phyloP scores from a whole-genome alignment of 2,888 invertebrate genomes.

The Electrophaes corylata region DNA sequence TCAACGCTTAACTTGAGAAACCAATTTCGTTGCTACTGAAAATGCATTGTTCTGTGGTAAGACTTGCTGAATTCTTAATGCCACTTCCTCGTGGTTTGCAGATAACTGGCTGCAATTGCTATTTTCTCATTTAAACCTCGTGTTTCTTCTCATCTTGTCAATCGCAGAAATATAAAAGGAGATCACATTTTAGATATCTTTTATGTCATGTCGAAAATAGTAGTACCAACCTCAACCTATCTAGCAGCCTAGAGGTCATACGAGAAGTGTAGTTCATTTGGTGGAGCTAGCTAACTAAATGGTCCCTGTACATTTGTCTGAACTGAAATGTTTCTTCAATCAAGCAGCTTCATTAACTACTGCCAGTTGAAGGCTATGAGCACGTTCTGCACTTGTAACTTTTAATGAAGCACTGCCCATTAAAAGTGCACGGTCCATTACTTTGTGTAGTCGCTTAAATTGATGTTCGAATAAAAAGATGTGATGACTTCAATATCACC shows the following conservation, averaged over 20 bases:
- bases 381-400: slow-evolving; percentile 43
- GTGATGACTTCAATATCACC: not conserved
- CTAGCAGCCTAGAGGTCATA: no score
- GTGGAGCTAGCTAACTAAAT: not conserved
- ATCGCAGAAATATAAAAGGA: not conserved
- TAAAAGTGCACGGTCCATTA: slow-evolving; percentile 42
- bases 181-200: no score
- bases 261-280: not conserved
- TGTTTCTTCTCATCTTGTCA: not conserved
- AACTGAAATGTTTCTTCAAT: slow-evolving; percentile 37
- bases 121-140: not conserved
- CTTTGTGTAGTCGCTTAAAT: slow-evolving; percentile 27
- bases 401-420: slow-evolving; percentile 44
- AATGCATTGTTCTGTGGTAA: slow-evolving; percentile 32
- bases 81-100: slow-evolving; percentile 18
- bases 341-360: slow-evolving; percentile 42
- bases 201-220: no score
- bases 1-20: slow-evolving; percentile 43
- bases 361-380: slow-evolving; percentile 43
- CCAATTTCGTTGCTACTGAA: slow-evolving; percentile 27
- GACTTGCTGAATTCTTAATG: slow-evolving; percentile 31
- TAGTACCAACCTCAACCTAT: no score
- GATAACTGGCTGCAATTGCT: slow-evolving; percentile 20
- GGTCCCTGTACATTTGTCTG: slow-evolving; percentile 21
- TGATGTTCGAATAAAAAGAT: slow-evolving; percentile 1